Evolutionary conservation across 2,797 vertebrate genomes (phyloP).

Genomic region (Bovichtus variegatus): DNA sequence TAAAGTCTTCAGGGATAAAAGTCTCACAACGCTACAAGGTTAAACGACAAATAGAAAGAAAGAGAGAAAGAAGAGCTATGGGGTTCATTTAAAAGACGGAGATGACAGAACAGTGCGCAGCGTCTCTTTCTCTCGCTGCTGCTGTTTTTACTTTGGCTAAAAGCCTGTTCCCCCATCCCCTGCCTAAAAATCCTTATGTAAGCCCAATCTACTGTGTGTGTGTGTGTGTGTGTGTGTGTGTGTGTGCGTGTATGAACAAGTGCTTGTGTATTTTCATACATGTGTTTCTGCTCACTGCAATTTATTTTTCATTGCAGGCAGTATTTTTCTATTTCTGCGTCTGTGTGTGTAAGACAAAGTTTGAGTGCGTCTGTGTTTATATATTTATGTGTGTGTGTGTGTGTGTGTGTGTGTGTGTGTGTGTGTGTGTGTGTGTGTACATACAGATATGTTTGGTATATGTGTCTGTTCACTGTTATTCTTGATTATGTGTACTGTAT

Average conservation of each 20-base stretch:
- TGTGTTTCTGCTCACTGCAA: constrained; percentile 3
- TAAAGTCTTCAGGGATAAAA: constrained; percentile 72
- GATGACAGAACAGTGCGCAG: background rate
- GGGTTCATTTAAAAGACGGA: constrained; percentile 49
- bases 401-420: background rate
- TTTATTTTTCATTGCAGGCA: constrained; percentile 13
- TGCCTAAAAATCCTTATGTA: constrained; percentile 34
- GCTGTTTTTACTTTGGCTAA: constrained; percentile 44
- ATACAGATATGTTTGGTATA: background rate
- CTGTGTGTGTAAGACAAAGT: too few relatives aligned
- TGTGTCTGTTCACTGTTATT: background rate
- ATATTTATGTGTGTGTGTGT: background rate
- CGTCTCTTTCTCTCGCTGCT: background rate
- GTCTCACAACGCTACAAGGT: constrained; percentile 49
- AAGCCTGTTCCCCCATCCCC: constrained; percentile 33
- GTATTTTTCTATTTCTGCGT: background rate
- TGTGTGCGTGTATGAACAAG: background rate
- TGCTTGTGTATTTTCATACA: constrained; percentile 16
- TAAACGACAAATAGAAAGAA: constrained; percentile 50
- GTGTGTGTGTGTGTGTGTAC: background rate
- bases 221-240: background rate
- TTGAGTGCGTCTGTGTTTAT: background rate
- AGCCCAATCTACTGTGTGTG: constrained; percentile 19
- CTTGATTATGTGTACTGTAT: too few relatives aligned
- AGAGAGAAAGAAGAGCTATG: constrained; percentile 30